These are phyloP conservation scores for Lutjanus erythropterus DNA, from an alignment of 2,113 vertebrate species.

Conservation along the genomic window DNA sequence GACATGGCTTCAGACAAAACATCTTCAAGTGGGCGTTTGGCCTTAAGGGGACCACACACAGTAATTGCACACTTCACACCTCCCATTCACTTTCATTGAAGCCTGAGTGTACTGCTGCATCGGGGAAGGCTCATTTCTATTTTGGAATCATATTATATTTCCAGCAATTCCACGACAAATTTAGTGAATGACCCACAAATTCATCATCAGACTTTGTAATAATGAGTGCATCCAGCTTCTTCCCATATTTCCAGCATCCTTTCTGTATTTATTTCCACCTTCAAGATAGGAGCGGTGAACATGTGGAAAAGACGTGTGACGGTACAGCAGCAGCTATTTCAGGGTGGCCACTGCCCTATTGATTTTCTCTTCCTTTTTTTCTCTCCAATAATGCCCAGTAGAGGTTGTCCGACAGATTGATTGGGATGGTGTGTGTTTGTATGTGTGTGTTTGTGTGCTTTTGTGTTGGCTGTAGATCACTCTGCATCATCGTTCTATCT, in stretches of 20 bases:
- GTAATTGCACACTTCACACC: constrained; percentile 49
- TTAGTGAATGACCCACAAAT: neutral
- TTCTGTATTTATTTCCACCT: constrained; percentile 5
- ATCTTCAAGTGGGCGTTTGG: constrained; percentile 49
- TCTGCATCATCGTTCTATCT: constrained; percentile 47
- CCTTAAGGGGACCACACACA: constrained; percentile 19
- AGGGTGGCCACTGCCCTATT: constrained; percentile 67
- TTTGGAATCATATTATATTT: constrained; percentile 24
- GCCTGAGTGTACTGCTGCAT: constrained; percentile 10
- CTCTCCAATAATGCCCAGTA: constrained; percentile 71
- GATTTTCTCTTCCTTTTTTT: constrained; percentile 68
- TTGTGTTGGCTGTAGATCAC: constrained; percentile 50
- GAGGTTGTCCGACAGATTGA: constrained; percentile 78
- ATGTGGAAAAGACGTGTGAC: constrained; percentile 40
- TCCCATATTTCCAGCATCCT: neutral
- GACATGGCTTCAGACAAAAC: constrained; percentile 43
- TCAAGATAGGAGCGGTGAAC: neutral
- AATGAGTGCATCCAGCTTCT: neutral
- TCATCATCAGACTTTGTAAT: neutral
- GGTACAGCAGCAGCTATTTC: constrained; percentile 57
- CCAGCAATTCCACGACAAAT: constrained; percentile 17
- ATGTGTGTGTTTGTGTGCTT: constrained; percentile 40
- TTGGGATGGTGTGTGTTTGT: constrained; percentile 45
- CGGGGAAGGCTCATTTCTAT: constrained; percentile 32
- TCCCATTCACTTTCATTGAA: constrained; percentile 43